Evolutionary conservation across 2,888 invertebrate genomes (phyloP).

Genomic region (Platycnemis pennipes): DNA sequence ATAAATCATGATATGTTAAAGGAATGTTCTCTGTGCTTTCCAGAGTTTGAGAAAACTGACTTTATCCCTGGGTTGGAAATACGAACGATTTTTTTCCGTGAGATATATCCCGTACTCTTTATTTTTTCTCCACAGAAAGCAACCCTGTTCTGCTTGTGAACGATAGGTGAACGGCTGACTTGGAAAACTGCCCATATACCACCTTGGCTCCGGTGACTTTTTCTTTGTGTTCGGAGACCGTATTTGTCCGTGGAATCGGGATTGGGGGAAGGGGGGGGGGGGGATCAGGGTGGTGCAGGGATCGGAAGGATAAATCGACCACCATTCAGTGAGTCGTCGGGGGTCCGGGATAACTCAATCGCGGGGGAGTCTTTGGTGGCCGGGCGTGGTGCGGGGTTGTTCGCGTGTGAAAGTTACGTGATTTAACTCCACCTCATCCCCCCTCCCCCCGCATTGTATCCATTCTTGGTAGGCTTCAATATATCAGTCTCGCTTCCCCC

Average conservation of each 20-base stretch:
- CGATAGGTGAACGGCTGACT: too few relatives aligned
- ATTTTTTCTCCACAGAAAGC: too few relatives aligned
- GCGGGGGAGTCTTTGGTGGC: neutral
- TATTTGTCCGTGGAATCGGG: neutral
- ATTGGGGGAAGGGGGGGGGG: neutral
- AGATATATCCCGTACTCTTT: too few relatives aligned
- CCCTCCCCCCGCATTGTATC: neutral
- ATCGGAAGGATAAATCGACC: neutral
- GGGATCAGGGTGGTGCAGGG: neutral
- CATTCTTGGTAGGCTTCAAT: neutral
- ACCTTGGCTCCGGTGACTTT: neutral
- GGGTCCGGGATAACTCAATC: neutral
- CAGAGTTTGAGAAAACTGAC: too few relatives aligned
- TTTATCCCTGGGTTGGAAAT: too few relatives aligned
- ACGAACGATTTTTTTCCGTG: too few relatives aligned
- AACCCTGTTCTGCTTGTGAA: too few relatives aligned
- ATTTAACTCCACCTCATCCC: neutral
- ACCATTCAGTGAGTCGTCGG: neutral
- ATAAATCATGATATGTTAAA: too few relatives aligned
- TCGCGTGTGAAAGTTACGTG: neutral
- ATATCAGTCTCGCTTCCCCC: neutral
- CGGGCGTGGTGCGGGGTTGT: neutral
- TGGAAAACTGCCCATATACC: neutral
- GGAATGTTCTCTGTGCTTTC: too few relatives aligned
- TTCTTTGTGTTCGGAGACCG: neutral